Evolutionary conservation across 2,797 vertebrate species (phyloP).

Genomic region (Benthosema pterotum): DNA sequence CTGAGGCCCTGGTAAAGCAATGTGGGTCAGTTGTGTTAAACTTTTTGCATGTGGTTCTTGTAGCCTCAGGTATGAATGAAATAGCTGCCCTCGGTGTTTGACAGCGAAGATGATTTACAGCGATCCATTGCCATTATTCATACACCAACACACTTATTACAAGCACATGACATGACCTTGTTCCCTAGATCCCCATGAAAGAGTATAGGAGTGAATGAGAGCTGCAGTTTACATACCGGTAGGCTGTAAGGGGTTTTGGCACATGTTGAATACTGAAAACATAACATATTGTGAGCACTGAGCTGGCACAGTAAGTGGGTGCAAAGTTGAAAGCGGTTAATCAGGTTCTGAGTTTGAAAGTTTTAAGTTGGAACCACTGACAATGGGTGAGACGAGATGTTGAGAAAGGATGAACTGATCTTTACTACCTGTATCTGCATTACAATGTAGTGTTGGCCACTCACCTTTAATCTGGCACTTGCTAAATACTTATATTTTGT

Average conservation of each 20-base stretch:
- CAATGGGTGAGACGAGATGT: not conserved
- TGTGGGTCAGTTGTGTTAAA: slow-evolving; percentile 25
- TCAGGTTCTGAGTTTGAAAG: no score
- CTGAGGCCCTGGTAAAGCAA: slow-evolving; percentile 1
- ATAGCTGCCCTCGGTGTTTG: slow-evolving; percentile 17
- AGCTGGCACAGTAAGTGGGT: no score
- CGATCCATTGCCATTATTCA: slow-evolving; percentile 31
- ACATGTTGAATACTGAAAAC: not conserved
- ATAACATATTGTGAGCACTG: no score
- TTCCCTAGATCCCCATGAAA: slow-evolving; percentile 21
- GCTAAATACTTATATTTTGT: no score
- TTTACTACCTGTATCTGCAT: not conserved
- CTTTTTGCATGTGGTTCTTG: slow-evolving; percentile 16
- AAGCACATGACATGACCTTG: slow-evolving; percentile 47
- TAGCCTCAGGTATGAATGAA: slow-evolving; percentile 28
- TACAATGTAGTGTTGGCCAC: no score
- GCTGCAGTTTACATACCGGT: no score
- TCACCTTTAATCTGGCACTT: no score
- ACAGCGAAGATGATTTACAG: slow-evolving; percentile 37
- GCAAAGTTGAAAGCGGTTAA: no score
- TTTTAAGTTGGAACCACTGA: no score
- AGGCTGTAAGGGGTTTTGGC: no score
- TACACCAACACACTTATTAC: slow-evolving; percentile 37
- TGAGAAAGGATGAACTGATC: not conserved
- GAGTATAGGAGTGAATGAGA: no score